Evolutionary conservation across 2,888 invertebrate species (phyloP), one percentile per base, ranked within the genome.

Genomic region (Stratiomys singularior): DNA sequence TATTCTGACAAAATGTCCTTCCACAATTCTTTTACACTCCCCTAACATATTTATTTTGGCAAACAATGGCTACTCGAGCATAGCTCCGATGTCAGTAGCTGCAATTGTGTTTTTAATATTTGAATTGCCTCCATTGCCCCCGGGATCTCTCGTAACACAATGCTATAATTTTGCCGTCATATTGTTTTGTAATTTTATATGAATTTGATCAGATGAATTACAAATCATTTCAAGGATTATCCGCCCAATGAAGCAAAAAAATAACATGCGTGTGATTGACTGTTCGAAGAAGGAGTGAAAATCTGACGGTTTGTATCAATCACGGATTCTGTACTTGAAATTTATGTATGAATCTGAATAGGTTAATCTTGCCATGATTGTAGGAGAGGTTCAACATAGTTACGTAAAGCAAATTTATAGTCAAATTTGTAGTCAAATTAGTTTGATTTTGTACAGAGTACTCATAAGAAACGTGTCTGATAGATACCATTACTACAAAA

Each of bases 151-250:
- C 23, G 18, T 23, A 30, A 69, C 47, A 69, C 69, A 69, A 69
- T 74, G 23, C 60, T 37, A 23, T 74, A 74, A 74, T 58, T 74
- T 74, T 60, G 60, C 23, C 60, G 60, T 74, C 60, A 37, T 74
- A 74, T 74, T 74, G 74, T 74, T 74, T 74, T 74, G 74, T 58
- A 74, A 60, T 74, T 37, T 74, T 69, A 72, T 37, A 37, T 37
- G 25, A 74, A 72, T 37, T 58, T 60, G 44, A 74, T 74, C 74
- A 74, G 74, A 74, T 74, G 60, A 74, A 74, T 74, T 58, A 74
- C 74, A 74, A 74, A 74, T 74, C 60, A 58, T 74, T 74, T 69
- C 69, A 69, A 69, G 58, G 74, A 74, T 56, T 72, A 56, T 72
- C 72, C 58, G 58, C 72, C 72, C 69, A 69, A 25, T 69, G 47